phyloP scores from a whole-genome alignment of 2,888 invertebrate species.

The Tenthredo livida region DNA sequence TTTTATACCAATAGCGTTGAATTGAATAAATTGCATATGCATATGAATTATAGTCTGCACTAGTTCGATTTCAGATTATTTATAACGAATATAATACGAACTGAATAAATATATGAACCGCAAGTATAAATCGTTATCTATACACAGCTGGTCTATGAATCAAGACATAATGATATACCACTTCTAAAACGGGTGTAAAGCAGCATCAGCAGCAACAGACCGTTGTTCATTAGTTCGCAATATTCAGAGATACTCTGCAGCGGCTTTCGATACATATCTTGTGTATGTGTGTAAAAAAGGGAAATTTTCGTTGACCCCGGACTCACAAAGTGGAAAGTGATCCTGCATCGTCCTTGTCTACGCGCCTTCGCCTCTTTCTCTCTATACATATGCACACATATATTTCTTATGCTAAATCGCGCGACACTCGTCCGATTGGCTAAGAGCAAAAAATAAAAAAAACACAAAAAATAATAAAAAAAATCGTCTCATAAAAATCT shows the following conservation, averaged over 20 bases:
- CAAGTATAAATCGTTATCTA: not conserved
- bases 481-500: too few relatives aligned
- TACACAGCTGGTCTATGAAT: not conserved
- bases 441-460: not conserved
- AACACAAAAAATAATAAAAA: not conserved
- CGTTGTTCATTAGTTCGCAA: not conserved
- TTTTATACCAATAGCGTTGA: not conserved
- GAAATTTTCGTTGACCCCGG: not conserved
- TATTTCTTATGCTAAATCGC: not conserved
- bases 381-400: not conserved
- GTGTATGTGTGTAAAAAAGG: slow-evolving; percentile 6
- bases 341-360: slow-evolving; percentile 36
- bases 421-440: not conserved
- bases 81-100: not conserved
- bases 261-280: not conserved
- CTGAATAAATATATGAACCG: not conserved
- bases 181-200: not conserved
- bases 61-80: not conserved
- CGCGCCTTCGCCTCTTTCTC: slow-evolving; percentile 10
- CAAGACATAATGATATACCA: not conserved
- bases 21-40: not conserved
- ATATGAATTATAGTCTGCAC: not conserved
- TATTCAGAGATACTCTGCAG: not conserved
- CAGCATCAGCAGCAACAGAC: not conserved
- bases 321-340: slow-evolving; percentile 26